Conservation (phyloP, 2,113 vertebrate species). For the Synodontis membranacea region DNA sequence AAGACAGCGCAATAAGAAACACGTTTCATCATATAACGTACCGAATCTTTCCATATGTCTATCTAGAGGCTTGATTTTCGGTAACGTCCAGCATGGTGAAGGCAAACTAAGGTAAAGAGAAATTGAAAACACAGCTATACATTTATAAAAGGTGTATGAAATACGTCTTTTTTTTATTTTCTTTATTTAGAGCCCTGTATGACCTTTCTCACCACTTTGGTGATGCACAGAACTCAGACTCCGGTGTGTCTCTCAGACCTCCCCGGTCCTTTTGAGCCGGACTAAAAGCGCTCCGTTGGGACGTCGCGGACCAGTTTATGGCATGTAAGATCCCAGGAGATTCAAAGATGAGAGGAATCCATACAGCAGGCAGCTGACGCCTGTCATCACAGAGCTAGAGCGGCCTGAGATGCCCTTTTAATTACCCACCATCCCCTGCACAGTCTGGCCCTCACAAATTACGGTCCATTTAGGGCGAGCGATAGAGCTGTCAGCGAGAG, state of each 20-base stretch:
- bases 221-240: constrained; percentile 26
- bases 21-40: background rate
- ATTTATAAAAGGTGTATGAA: background rate
- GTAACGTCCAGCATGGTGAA: background rate
- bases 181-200: background rate
- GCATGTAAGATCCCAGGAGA: constrained; percentile 44
- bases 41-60: background rate
- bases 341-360: constrained; percentile 52
- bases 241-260: constrained; percentile 33
- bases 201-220: background rate
- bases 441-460: constrained; percentile 78
- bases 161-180: constrained; percentile 22
- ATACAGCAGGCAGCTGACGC: constrained; percentile 66
- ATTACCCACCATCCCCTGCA: constrained; percentile 76
- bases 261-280: constrained; percentile 23
- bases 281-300: constrained; percentile 24
- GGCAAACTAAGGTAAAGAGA: too few species aligned
- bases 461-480: constrained; percentile 72
- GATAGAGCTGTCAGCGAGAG: constrained; percentile 77
- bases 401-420: constrained; percentile 73
- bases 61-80: background rate
- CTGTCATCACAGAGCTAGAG: constrained; percentile 68
- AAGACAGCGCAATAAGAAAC: background rate
- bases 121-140: too few species aligned
- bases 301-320: constrained; percentile 20